A percentile compares a stretch with the other conserved stretches of the same genome.
Conservation (phyloP, 2,888 invertebrate species). For the Cryptocephalus moraei region DNA sequence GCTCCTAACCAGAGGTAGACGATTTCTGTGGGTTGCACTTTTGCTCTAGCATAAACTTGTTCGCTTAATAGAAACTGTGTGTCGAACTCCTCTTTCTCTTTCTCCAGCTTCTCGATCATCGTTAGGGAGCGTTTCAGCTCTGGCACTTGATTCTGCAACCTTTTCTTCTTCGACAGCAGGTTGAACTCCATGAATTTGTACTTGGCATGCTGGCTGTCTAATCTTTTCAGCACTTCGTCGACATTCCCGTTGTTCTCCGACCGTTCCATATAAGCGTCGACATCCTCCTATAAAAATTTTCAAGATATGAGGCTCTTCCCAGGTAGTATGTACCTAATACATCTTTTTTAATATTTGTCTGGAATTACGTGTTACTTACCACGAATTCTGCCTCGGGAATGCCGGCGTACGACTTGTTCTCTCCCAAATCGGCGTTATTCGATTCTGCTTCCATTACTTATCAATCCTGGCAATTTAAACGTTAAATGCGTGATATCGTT, state of each 20-base stretch:
- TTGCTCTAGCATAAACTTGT: constrained; percentile 70
- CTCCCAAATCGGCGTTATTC: constrained; percentile 23
- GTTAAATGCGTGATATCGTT: no score
- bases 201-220: constrained; percentile 92
- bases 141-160: constrained; percentile 87
- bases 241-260: constrained; percentile 74
- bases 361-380: constrained; percentile 45
- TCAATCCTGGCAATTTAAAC: no score
- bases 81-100: constrained; percentile 69
- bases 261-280: constrained; percentile 82
- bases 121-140: constrained; percentile 84
- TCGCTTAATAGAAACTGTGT: constrained; percentile 89
- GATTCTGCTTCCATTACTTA: background rate
- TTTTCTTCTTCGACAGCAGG: constrained; percentile 72
- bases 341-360: no score
- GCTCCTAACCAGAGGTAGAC: constrained; percentile 80
- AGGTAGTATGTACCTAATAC: no score
- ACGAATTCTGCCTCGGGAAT: constrained; percentile 84
- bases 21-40: constrained; percentile 79
- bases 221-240: constrained; percentile 71
- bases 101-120: constrained; percentile 81
- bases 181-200: constrained; percentile 97
- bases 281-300: constrained; percentile 66
- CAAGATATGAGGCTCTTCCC: no score
- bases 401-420: constrained; percentile 61